Evolutionary conservation across 1,140 invertebrate genomes (phyloP).

Genomic region (Chymomyza costata): DNA sequence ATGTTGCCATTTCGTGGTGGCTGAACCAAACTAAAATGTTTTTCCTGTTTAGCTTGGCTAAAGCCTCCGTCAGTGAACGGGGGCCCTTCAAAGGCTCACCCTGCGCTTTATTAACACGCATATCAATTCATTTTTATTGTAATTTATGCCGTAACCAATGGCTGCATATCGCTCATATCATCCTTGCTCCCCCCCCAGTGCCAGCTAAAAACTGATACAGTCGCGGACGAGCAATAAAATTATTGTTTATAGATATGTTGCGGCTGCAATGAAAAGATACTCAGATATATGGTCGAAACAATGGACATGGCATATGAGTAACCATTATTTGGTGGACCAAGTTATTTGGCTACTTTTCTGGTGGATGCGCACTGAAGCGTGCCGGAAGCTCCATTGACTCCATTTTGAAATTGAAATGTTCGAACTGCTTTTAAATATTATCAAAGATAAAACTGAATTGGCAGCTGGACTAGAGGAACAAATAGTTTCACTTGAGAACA

Average conservation of each 20-base stretch:
- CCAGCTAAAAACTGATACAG: neutral
- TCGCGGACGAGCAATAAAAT: slow-evolving; percentile 46
- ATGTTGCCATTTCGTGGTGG: slow-evolving; percentile 63
- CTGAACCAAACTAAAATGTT: slow-evolving; percentile 50
- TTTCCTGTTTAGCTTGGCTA: slow-evolving; percentile 32
- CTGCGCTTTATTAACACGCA: slow-evolving; percentile 63
- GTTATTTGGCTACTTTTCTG: too few species aligned
- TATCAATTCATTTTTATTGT: slow-evolving; percentile 73
- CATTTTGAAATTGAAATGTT: too few species aligned
- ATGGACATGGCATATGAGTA: too few species aligned
- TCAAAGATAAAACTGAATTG: too few species aligned
- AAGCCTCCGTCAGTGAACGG: too few species aligned
- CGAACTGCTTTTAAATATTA: too few species aligned
- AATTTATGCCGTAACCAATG: slow-evolving; percentile 69
- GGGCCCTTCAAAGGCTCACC: neutral
- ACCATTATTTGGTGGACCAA: too few species aligned
- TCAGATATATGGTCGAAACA: too few species aligned
- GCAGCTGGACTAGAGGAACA: too few species aligned
- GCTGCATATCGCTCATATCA: slow-evolving; percentile 69
- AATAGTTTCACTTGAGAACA: too few species aligned
- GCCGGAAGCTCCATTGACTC: too few species aligned
- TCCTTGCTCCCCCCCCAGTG: slow-evolving; percentile 3
- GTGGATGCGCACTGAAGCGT: too few species aligned
- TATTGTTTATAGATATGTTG: slow-evolving; percentile 68
- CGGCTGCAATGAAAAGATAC: slow-evolving; percentile 38